Conservation (phyloP, 2,888 invertebrate genomes). For the Ommatoiulus sabulosus region DNA sequence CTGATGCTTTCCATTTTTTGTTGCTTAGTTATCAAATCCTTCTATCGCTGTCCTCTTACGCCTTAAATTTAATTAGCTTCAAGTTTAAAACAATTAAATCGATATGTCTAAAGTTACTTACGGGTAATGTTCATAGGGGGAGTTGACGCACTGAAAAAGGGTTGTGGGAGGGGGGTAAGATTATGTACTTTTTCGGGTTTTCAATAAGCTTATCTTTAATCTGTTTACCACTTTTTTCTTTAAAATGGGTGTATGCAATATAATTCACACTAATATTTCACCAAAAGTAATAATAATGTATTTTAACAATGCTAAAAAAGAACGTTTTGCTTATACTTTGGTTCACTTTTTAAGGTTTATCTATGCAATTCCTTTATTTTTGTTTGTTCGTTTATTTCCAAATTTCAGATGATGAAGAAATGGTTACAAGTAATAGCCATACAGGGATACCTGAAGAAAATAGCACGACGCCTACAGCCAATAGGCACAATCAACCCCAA, state of each 20-base stretch:
- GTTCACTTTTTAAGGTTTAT: too few species aligned
- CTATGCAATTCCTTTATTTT: neutral
- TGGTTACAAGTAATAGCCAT: slow-evolving; percentile 74
- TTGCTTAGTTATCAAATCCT: neutral
- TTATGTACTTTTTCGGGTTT: neutral
- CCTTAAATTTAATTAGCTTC: neutral
- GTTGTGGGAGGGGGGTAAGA: too few species aligned
- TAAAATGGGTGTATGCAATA: too few species aligned
- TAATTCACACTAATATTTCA: too few species aligned
- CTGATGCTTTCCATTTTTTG: neutral
- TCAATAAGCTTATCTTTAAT: neutral
- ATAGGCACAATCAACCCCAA: slow-evolving; percentile 67
- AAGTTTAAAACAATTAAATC: neutral
- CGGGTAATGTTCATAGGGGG: neutral
- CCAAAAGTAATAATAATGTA: too few species aligned
- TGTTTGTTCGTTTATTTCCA: neutral
- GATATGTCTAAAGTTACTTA: too few species aligned
- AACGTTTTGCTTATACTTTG: too few species aligned
- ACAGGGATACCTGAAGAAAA: slow-evolving; percentile 63
- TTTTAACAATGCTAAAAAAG: too few species aligned
- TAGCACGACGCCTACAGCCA: slow-evolving; percentile 58
- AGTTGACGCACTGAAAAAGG: too few species aligned
- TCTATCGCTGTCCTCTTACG: neutral
- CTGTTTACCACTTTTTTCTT: too few species aligned
- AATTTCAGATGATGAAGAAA: slow-evolving; percentile 60